These are phyloP conservation scores for Chrysocyon brachyurus DNA, from an alignment of 2,797 vertebrate genomes.

Conservation along the genomic window DNA sequence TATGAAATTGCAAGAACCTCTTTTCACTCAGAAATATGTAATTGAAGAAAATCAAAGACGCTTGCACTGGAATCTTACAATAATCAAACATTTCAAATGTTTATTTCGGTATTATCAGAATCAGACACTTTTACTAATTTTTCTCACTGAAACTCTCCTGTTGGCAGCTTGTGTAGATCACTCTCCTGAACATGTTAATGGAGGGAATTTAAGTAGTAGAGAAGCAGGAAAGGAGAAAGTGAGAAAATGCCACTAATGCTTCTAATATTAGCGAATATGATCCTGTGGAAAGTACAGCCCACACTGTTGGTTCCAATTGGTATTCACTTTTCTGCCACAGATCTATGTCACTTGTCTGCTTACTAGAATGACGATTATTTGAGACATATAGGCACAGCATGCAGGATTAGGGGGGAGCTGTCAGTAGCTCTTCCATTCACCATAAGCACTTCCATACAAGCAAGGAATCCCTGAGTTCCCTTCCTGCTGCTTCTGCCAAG, in stretches of 20 bases:
- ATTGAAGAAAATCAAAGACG: background rate
- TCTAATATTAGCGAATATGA: background rate
- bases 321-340: background rate
- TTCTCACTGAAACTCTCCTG: background rate
- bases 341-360: background rate
- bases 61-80: background rate
- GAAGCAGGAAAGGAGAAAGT: background rate
- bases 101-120: background rate
- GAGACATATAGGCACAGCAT: background rate
- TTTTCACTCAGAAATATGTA: background rate
- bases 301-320: background rate
- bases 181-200: background rate
- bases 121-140: background rate
- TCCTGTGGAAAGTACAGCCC: background rate
- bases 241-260: background rate
- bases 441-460: background rate
- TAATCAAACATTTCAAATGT: background rate
- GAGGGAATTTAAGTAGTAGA: background rate
- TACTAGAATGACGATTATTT: background rate
- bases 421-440: background rate
- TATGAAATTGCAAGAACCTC: background rate
- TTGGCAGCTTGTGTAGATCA: background rate
- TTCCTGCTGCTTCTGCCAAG: background rate
- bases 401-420: background rate
- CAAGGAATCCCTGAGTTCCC: rapidly evolving